Base-by-base conservation (phyloP, 2,113 vertebrate genomes). In the Heterotis niloticus region DNA sequence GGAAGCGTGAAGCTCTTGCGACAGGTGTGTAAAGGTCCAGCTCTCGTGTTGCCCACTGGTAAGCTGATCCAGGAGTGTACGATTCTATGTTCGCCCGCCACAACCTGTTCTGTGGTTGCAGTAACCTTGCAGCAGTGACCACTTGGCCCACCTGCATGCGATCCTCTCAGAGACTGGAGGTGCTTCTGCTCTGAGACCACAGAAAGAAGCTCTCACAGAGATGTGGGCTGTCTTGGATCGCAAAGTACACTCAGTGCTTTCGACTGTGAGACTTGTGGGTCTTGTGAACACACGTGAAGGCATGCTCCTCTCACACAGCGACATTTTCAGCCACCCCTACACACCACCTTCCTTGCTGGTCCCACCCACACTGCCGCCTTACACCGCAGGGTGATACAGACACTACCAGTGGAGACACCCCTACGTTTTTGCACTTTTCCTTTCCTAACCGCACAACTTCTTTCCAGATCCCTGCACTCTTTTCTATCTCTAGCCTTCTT, bases 161-260 rank as follows among this genome's bases (percentile, higher is more conserved):
- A 82, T 78, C 75, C 69, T 86, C 20, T 75, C 82, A 4, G 81
- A 82, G 59, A 75, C 83, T 56, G 86, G 81, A 51, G 82, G 85
- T 69, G 82, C 86, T 56, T 81, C 86, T 57, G 81, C 79, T 57
- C 78, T 85, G 64, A 62, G 81, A 11, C 85, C 85, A 54, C 81
- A 78, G 52, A 69, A 71, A 4, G 76, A 82, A 20, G 82, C 81
- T 0, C 82, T 82, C 10, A 79, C 86, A 62, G 84, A 84, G 44
- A 79, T 85, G 9, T 56, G 80, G 57, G 83, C 85, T 12, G 81
- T 86, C 64, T 77, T 83, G 84, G 79, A 85, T n/a, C 66, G 72
- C 57, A 51, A 13, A 16, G 44, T 14, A 51, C 23, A 5, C 10
- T 28, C n/a, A 44, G n/a, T 17, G 11, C 24, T n/a, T 18, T 62